Percentiles rank a stretch among this genome's conserved stretches.
phyloP scores from a whole-genome alignment of 2,113 vertebrate genomes.

The Triplophysa siluroides region DNA sequence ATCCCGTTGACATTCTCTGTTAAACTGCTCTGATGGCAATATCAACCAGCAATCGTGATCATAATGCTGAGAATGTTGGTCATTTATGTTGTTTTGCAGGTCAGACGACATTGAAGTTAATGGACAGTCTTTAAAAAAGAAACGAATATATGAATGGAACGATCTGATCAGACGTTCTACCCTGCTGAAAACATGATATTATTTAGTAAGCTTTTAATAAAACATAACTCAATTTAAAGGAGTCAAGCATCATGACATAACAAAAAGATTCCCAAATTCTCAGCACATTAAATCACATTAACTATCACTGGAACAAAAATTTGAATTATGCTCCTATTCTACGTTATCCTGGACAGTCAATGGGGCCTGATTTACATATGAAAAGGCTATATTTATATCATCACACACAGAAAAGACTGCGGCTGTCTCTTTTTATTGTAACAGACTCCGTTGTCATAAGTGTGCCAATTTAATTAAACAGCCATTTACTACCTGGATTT shows the following conservation, averaged over 20 bases:
- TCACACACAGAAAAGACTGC: neutral
- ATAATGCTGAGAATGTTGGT: neutral
- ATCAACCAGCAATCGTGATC: neutral
- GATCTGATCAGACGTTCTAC: neutral
- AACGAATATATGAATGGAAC: neutral
- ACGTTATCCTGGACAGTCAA: neutral
- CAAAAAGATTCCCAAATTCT: neutral
- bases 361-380: neutral
- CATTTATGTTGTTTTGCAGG: neutral
- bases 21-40: neutral
- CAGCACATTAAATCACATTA: neutral
- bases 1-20: neutral
- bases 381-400: neutral
- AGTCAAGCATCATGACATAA: neutral
- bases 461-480: conserved; percentile 26
- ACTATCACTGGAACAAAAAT: neutral
- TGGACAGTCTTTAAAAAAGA: neutral
- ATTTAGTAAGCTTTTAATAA: neutral
- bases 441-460: neutral
- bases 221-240: no score
- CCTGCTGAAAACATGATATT: neutral
- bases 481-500: neutral
- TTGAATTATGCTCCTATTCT: neutral
- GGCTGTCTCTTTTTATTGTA: neutral
- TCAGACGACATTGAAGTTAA: neutral